A percentile compares a stretch with the other conserved stretches of the same genome.
Evolutionary conservation across 2,113 vertebrate genomes (phyloP).

Genomic region (Eolophus roseicapilla): DNA sequence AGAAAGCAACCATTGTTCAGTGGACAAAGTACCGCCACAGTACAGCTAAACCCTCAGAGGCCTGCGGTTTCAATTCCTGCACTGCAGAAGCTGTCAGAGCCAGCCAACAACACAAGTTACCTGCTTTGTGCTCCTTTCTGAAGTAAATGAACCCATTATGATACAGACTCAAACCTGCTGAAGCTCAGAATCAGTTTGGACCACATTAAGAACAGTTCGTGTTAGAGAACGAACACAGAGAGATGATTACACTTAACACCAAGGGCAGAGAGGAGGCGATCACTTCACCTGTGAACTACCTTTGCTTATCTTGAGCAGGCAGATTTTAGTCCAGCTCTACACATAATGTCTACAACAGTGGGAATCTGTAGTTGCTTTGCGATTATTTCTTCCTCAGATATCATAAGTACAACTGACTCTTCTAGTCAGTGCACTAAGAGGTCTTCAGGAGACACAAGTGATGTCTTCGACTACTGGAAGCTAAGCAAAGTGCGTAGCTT

Average conservation of each 20-base stretch:
- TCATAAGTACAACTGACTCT: background rate
- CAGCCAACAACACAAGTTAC: background rate
- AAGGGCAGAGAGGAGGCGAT: background rate
- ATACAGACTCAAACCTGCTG: background rate
- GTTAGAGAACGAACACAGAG: background rate
- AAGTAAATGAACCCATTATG: background rate
- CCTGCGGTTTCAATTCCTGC: background rate
- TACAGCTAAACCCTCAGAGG: background rate
- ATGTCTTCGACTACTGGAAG: background rate
- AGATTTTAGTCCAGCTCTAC: background rate
- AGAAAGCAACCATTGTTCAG: background rate
- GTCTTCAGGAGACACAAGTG: background rate
- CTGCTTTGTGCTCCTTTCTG: background rate
- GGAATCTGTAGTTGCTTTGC: background rate
- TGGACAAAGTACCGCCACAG: background rate
- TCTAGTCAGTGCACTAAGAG: background rate
- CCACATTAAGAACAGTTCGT: rapidly evolving
- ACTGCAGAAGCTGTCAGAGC: background rate
- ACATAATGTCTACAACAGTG: rapidly evolving
- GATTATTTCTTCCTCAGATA: background rate
- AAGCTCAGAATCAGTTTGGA: background rate
- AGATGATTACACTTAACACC: no score
- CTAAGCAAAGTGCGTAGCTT: background rate
- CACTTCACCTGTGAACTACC: background rate
- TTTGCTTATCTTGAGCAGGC: background rate